These are phyloP conservation scores for Agrochola litura DNA, from an alignment of 2,888 invertebrate genomes.

Conservation along the genomic window DNA sequence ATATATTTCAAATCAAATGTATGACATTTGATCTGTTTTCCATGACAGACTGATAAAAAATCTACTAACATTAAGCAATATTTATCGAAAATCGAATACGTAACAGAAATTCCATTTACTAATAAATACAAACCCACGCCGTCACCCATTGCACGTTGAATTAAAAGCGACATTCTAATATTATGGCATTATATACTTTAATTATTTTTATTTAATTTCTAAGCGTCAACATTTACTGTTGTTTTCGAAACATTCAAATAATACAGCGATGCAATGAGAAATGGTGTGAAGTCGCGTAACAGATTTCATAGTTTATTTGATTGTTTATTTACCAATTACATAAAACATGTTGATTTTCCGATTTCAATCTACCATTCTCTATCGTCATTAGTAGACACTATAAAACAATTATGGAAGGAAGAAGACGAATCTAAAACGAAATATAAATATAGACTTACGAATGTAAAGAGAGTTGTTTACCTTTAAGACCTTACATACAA, in stretches of 20 bases:
- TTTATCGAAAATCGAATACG: conserved; percentile 88
- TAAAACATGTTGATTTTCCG: conserved; percentile 84
- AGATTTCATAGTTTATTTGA: conserved; percentile 86
- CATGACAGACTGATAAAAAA: conserved; percentile 89
- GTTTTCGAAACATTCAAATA: conserved; percentile 60
- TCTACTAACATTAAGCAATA: conserved; percentile 90
- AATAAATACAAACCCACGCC: conserved; percentile 80
- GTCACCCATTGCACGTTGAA: conserved; percentile 79
- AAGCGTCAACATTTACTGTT: conserved; percentile 51
- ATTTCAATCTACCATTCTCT: conserved; percentile 84
- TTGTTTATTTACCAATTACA: conserved; percentile 84
- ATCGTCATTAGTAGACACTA: conserved; percentile 85
- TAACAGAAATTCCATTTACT: conserved; percentile 87
- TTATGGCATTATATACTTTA: conserved; percentile 64
- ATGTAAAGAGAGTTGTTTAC: conserved; percentile 89
- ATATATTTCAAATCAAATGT: conserved; percentile 91
- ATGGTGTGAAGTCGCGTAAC: conserved; percentile 77
- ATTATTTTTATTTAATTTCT: conserved; percentile 48
- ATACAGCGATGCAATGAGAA: conserved; percentile 79
- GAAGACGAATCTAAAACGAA: conserved; percentile 85
- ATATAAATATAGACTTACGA: conserved; percentile 90
- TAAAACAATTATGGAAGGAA: conserved; percentile 89
- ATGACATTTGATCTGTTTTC: conserved; percentile 89
- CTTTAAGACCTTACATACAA: conserved; percentile 87
- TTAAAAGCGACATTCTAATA: conserved; percentile 65